Base-by-base conservation (phyloP, 2,113 vertebrate genomes). In the Cebidichthys violaceus region DNA sequence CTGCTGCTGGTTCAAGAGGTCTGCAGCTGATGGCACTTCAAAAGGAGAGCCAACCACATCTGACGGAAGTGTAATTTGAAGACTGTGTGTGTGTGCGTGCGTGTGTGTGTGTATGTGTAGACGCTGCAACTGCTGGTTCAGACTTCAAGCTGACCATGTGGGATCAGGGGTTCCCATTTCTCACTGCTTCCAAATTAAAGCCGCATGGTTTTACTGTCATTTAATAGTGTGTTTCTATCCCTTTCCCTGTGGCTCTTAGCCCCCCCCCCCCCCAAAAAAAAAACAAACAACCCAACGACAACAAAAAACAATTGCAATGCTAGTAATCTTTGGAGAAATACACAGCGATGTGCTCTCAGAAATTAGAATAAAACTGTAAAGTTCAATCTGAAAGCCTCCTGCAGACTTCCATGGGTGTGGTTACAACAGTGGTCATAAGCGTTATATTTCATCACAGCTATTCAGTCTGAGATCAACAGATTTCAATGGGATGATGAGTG, bases 31-130 rank as follows among this genome's bases (percentile, higher is more conserved):
- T 77, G 74, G 31, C 55, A 62, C 75, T 85, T 86, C 84, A 86
- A 79, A 88, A 75, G 75, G 73, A 89, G 86, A 88, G 69, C 86
- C 66, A 84, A 88, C 82, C 90, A 82, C 74, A 68, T 92, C 89
- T 87, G 82, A 89, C 75, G 65, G 78, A 85, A 83, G 71, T 78
- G 89, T 82, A 87, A 92, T 94, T 84, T 85, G 74, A 84, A 79
- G 68, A 75, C 64, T 64, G 47, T 67, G 76, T 45, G 70, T 47
- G 57, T 54, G 47, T 31, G 29, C 22, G 43, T 50, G 43, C 33
- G 39, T 43, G 39, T 29, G 39, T 45, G 62, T 66, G 39, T 66
- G 55, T 70, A 70, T 65, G 57, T 72, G 31, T 39, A 2, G 39
- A 55, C 14, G 3, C 43, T 75, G 86, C 93, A 92, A 90, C 91